These are phyloP conservation scores for Carapus acus DNA, from an alignment of 2,797 vertebrate species.

Conservation along the genomic window DNA sequence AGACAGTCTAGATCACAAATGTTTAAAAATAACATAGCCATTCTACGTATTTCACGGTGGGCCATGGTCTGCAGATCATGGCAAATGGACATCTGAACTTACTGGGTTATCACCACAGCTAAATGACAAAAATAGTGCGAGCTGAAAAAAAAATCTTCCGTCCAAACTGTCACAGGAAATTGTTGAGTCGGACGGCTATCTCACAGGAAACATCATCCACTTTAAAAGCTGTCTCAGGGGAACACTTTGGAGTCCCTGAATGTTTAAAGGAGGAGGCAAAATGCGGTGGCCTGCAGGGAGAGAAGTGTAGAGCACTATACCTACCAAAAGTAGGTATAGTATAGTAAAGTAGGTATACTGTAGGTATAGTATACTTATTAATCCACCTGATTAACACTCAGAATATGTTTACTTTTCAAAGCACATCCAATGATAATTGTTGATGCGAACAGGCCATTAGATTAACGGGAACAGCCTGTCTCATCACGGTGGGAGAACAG, in stretches of 20 bases:
- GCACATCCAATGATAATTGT: constrained; percentile 21
- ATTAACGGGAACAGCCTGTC: not conserved
- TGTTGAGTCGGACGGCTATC: constrained; percentile 60
- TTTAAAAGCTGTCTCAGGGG: constrained; percentile 62
- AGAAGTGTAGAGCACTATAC: constrained; percentile 34
- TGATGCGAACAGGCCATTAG: constrained; percentile 20
- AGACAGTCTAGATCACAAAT: not conserved
- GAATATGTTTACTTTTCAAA: constrained; percentile 33
- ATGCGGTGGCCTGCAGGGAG: constrained; percentile 23
- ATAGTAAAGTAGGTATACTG: too few relatives aligned
- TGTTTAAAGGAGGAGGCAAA: constrained; percentile 56
- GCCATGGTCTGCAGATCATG: not conserved
- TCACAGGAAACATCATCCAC: constrained; percentile 72
- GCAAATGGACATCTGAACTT: not conserved
- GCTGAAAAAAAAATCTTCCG: constrained; percentile 23
- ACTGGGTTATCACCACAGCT: not conserved
- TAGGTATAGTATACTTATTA: too few relatives aligned
- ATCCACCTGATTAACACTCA: constrained; percentile 1
- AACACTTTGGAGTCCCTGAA: constrained; percentile 53
- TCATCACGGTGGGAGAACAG: not conserved
- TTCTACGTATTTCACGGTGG: too few relatives aligned
- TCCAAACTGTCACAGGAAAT: constrained; percentile 73
- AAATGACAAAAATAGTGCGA: constrained; percentile 4
- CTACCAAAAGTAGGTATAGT: too few relatives aligned
- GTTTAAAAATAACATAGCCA: not conserved